phyloP scores from a whole-genome alignment of 2,888 invertebrate genomes.

The Andricus curvator region DNA sequence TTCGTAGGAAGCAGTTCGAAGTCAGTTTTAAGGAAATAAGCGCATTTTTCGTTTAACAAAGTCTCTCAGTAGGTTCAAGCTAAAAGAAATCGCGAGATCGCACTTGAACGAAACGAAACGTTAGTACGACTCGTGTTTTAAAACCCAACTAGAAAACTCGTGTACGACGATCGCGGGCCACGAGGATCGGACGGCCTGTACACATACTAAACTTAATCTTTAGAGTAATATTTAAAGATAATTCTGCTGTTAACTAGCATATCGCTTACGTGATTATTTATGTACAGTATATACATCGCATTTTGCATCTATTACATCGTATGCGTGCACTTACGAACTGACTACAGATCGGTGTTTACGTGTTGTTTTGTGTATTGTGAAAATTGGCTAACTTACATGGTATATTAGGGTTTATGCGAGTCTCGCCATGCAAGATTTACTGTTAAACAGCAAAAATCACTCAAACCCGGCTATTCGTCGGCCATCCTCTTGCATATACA shows the following conservation, averaged over 20 bases:
- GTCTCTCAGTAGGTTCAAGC: conserved; percentile 5
- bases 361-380: conserved; percentile 58
- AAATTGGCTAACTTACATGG: conserved; percentile 68
- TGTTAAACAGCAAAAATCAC: conserved; percentile 59
- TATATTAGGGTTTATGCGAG: conserved; percentile 62
- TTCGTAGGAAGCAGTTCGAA: conserved; percentile 34
- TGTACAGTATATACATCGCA: conserved; percentile 74
- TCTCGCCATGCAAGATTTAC: conserved; percentile 58
- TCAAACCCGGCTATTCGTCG: conserved; percentile 58
- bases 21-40: conserved; percentile 36
- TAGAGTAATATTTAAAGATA: conserved; percentile 72
- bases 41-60: conserved; percentile 31
- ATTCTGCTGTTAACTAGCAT: conserved; percentile 72
- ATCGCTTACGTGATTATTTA: conserved; percentile 66
- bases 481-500: conserved; percentile 49
- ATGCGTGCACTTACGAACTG: conserved; percentile 66
- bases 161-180: conserved; percentile 68
- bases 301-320: conserved; percentile 62
- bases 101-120: conserved; percentile 40
- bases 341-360: conserved; percentile 58
- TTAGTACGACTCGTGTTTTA: conserved; percentile 22
- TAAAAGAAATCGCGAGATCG: conserved; percentile 48
- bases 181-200: conserved; percentile 72
- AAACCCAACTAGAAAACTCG: conserved; percentile 25
- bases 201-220: conserved; percentile 71